Percentiles rank a stretch among this genome's conserved stretches.
Evolutionary conservation across 35 echinoderm and acorn worm genomes (phyloP).

Genomic region (Nesometra sesokonis): DNA sequence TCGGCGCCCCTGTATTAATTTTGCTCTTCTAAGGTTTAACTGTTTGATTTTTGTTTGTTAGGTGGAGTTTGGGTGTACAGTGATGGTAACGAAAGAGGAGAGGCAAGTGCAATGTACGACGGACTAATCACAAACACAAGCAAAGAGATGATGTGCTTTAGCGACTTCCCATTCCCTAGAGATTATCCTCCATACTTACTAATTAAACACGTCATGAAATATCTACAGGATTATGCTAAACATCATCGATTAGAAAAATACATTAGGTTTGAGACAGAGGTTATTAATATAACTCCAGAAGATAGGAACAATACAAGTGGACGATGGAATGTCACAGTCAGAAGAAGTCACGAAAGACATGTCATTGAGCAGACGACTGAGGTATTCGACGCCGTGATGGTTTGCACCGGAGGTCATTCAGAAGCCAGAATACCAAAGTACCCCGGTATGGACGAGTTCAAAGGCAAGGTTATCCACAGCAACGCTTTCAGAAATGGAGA

Average conservation of each 20-base stretch:
- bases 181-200: constrained; percentile 46
- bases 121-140: constrained; percentile 49
- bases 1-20: too few relatives aligned
- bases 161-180: constrained; percentile 77
- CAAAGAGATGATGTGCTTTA: constrained; percentile 67
- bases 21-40: background rate
- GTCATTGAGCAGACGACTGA: background rate
- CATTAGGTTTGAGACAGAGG: constrained; percentile 47
- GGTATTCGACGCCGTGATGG: constrained; percentile 43
- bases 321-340: background rate
- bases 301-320: background rate
- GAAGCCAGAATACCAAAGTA: background rate
- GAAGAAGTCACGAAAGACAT: background rate
- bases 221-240: constrained; percentile 58
- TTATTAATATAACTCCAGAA: constrained; percentile 3
- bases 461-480: constrained; percentile 11
- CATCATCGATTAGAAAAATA: constrained; percentile 47
- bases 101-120: constrained; percentile 29
- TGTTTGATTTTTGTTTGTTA: constrained; percentile 2
- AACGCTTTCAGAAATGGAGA: constrained; percentile 16
- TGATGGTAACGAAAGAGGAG: background rate
- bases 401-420: constrained; percentile 20
- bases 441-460: constrained; percentile 26
- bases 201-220: constrained; percentile 15
- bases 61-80: constrained; percentile 53